Evolutionary conservation across 1,140 invertebrate species (phyloP).

Genomic region (Drosophila melanica): DNA sequence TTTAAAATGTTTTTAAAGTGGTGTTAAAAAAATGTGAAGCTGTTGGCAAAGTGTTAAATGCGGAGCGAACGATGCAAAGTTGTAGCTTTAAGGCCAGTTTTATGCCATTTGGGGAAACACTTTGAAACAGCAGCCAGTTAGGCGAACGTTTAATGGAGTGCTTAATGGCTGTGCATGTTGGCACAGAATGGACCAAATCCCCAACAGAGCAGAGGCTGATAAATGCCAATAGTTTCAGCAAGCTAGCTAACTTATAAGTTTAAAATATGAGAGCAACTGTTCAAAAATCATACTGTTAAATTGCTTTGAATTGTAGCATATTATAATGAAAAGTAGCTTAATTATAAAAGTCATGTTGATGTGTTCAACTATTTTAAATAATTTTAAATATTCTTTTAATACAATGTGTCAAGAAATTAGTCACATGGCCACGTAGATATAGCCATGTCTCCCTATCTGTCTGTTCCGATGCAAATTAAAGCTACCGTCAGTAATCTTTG

Average conservation of each 20-base stretch:
- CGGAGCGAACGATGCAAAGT: conserved; percentile 24
- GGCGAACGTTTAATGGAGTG: conserved; percentile 44
- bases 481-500: too few species aligned
- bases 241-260: not conserved
- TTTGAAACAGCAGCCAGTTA: conserved; percentile 27
- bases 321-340: too few species aligned
- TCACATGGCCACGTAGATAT: too few species aligned
- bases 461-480: too few species aligned
- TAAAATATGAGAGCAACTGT: too few species aligned
- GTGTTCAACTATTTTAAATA: too few species aligned
- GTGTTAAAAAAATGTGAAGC: conserved; percentile 7
- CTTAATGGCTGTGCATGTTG: conserved; percentile 30
- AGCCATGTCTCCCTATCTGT: too few species aligned
- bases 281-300: too few species aligned
- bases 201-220: not conserved
- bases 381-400: too few species aligned
- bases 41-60: conserved; percentile 25
- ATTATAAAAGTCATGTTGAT: too few species aligned
- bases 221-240: conserved; percentile 11
- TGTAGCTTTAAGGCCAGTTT: conserved; percentile 38
- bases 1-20: conserved; percentile 38
- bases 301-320: too few species aligned
- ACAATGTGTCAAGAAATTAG: too few species aligned
- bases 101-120: conserved; percentile 30
- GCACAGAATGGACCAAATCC: conserved; percentile 27